A percentile compares a stretch with the other conserved stretches of the same genome.
phyloP scores from a whole-genome alignment of 1,140 invertebrate species.

The Batillaria attramentaria region DNA sequence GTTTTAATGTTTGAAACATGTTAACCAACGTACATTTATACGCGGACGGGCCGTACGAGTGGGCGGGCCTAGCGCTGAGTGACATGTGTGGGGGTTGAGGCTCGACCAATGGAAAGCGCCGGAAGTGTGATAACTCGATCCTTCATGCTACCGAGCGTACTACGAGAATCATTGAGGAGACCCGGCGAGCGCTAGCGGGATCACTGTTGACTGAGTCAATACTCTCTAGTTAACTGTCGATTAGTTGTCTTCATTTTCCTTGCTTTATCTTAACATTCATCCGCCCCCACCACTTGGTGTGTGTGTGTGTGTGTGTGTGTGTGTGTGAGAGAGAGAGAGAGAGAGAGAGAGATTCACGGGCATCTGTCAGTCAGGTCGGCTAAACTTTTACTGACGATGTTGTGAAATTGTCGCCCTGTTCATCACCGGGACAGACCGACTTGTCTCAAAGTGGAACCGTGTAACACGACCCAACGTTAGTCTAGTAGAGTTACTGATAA shows the following conservation, averaged over 20 bases:
- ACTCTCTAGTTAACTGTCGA: too few relatives aligned
- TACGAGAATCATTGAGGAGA: not conserved
- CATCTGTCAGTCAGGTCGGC: not conserved
- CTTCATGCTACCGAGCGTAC: not conserved
- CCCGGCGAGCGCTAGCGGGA: not conserved
- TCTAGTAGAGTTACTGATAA: too few relatives aligned
- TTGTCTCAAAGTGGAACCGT: too few relatives aligned
- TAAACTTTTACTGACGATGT: not conserved
- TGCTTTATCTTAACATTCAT: not conserved
- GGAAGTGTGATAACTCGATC: not conserved
- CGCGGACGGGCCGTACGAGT: not conserved
- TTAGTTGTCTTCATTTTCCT: not conserved
- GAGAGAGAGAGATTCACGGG: not conserved
- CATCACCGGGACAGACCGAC: too few relatives aligned
- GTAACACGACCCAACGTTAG: too few relatives aligned
- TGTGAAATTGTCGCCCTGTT: too few relatives aligned
- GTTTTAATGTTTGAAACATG: constrained; percentile 19
- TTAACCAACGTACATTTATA: not conserved
- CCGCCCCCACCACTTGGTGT: not conserved
- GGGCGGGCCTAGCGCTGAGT: not conserved
- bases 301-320: not conserved
- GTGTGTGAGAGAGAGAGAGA: not conserved
- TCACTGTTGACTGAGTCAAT: not conserved
- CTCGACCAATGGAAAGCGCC: not conserved
- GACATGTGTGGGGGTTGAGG: not conserved